A percentile compares a stretch with the other conserved stretches of the same genome.
Evolutionary conservation across 1,140 invertebrate species (phyloP).

Genomic region (Drosophila grimshawi): DNA sequence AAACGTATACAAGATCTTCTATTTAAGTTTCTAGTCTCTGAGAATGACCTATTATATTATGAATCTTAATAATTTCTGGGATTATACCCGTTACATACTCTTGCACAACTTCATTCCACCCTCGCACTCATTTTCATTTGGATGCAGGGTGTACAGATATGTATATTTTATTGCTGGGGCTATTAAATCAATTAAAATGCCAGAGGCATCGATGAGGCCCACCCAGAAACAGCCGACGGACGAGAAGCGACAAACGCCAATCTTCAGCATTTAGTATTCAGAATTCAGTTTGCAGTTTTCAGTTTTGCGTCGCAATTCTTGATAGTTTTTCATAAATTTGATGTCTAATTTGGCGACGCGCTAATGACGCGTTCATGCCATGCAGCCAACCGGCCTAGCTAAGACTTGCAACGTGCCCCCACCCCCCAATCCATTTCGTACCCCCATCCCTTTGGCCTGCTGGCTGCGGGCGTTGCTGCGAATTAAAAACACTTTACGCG

Average conservation of each 20-base stretch:
- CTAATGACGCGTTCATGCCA: slow-evolving; percentile 54
- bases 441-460: not conserved
- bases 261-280: not conserved
- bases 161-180: slow-evolving; percentile 1
- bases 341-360: slow-evolving; percentile 50
- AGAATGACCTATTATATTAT: too few relatives aligned
- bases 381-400: slow-evolving; percentile 3
- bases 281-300: too few relatives aligned
- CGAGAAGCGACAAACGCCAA: not conserved
- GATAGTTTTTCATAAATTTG: slow-evolving; percentile 48
- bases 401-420: not conserved
- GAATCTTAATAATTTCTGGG: too few relatives aligned
- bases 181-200: slow-evolving; percentile 54
- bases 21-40: too few relatives aligned
- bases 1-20: too few relatives aligned
- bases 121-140: too few relatives aligned
- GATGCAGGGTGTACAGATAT: too few relatives aligned
- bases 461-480: slow-evolving; percentile 52
- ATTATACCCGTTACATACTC: too few relatives aligned
- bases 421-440: not conserved
- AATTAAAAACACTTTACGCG: slow-evolving; percentile 73
- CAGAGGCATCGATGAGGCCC: slow-evolving; percentile 9
- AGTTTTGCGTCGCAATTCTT: slow-evolving; percentile 9
- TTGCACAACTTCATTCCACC: too few relatives aligned
- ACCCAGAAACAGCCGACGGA: slow-evolving; percentile 6